Evolutionary conservation across 2,888 invertebrate species (phyloP).

Genomic region (Watsonalla cultraria): DNA sequence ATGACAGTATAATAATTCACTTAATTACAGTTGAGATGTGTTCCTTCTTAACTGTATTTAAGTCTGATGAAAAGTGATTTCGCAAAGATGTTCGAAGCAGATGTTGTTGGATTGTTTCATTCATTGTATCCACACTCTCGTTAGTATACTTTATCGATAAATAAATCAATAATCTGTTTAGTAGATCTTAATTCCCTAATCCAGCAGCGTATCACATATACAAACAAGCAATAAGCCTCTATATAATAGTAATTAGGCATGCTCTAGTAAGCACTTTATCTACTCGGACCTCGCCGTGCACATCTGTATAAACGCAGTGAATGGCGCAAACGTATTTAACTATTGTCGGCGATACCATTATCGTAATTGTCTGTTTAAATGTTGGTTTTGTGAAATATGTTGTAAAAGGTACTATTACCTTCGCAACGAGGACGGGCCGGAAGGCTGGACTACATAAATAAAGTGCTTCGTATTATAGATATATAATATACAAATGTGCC

Average conservation of each 20-base stretch:
- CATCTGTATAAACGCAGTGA: neutral
- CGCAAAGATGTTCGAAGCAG: no score
- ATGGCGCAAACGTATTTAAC: neutral
- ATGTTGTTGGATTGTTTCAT: no score
- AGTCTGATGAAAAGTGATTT: no score
- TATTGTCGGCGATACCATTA: neutral
- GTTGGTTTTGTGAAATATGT: neutral
- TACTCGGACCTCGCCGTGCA: neutral
- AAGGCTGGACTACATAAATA: neutral
- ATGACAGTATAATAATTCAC: no score
- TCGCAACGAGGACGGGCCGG: neutral
- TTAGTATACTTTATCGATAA: no score
- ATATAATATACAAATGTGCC: no score
- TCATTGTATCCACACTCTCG: no score
- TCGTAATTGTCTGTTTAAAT: neutral
- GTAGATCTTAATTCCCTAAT: no score
- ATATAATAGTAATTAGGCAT: neutral
- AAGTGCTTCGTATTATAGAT: no score
- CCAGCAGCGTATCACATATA: neutral
- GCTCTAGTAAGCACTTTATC: neutral
- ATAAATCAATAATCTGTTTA: no score
- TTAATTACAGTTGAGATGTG: no score
- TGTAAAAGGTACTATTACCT: neutral
- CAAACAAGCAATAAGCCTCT: neutral
- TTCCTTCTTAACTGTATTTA: no score